Evolutionary conservation across 92 coral and sea anemone species (phyloP).

Genomic region (Galaxea fascicularis): DNA sequence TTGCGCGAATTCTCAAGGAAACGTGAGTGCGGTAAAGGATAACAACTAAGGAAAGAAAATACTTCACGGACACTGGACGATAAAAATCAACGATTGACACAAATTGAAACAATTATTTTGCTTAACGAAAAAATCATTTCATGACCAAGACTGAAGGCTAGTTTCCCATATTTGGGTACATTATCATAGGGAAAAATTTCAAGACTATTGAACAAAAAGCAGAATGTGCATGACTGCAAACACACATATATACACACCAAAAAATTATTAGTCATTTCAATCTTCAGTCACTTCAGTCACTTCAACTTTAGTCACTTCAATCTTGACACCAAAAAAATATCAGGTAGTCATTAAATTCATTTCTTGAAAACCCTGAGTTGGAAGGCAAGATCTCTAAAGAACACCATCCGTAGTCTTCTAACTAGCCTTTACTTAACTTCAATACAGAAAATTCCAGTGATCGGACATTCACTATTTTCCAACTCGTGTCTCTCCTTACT

Average conservation of each 20-base stretch:
- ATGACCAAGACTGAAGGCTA: no score
- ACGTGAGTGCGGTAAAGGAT: background rate
- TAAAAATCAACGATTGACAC: no score
- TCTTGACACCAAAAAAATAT: background rate
- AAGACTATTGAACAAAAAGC: background rate
- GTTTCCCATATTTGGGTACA: background rate
- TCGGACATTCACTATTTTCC: background rate
- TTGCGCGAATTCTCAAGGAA: background rate
- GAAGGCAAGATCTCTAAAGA: background rate
- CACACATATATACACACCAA: background rate
- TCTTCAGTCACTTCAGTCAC: no score
- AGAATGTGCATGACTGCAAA: background rate
- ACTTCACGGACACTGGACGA: no score
- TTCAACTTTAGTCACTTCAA: no score
- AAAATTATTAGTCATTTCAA: background rate
- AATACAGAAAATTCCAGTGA: background rate
- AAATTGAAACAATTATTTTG: background rate
- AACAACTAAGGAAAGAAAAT: background rate
- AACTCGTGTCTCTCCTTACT: background rate
- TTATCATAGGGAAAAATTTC: background rate
- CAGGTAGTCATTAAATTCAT: background rate
- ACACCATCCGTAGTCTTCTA: background rate
- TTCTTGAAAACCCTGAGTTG: no score
- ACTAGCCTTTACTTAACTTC: background rate
- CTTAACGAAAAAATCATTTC: background rate